phyloP scores from a whole-genome alignment of 92 coral and sea anemone species.

The Phenganax subtilis region DNA sequence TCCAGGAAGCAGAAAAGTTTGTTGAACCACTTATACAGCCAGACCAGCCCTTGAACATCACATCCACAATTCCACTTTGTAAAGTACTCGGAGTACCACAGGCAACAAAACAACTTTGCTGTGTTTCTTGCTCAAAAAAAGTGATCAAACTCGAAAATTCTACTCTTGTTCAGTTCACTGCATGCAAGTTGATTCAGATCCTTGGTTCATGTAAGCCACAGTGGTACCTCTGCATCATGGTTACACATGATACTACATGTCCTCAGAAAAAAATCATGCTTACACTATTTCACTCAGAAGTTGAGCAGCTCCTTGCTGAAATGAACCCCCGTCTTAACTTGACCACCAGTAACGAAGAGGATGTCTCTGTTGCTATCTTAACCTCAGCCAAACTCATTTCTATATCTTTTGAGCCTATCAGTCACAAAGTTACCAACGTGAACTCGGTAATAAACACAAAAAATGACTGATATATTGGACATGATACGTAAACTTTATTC shows the following conservation, averaged over 20 bases:
- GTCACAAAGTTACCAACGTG: not conserved
- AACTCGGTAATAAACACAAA: not conserved
- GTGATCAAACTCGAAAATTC: not conserved
- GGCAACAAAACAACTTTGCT: conserved; percentile 5
- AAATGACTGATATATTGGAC: not conserved
- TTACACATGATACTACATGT: not conserved
- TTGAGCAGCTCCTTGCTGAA: not conserved
- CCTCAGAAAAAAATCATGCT: not conserved
- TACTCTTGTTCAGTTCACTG: conserved; percentile 11
- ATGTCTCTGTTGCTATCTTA: not conserved
- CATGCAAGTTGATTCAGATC: conserved; percentile 10
- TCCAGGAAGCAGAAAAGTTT: conserved; percentile 11
- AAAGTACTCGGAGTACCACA: conserved; percentile 11
- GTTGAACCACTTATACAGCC: conserved; percentile 15
- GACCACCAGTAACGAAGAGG: not conserved
- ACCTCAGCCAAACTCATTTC: not conserved
- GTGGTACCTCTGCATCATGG: conserved; percentile 31
- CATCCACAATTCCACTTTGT: conserved; percentile 5
- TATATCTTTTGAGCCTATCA: not conserved
- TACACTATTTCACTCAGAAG: not conserved
- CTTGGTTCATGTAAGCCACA: not conserved
- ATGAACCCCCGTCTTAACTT: not conserved
- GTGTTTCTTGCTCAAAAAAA: conserved; percentile 18
- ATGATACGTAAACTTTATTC: not conserved
- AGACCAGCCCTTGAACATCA: not conserved